A percentile compares a stretch with the other conserved stretches of the same genome.
Conservation (phyloP, 2,888 invertebrate genomes). For the Augiades crinisus region DNA sequence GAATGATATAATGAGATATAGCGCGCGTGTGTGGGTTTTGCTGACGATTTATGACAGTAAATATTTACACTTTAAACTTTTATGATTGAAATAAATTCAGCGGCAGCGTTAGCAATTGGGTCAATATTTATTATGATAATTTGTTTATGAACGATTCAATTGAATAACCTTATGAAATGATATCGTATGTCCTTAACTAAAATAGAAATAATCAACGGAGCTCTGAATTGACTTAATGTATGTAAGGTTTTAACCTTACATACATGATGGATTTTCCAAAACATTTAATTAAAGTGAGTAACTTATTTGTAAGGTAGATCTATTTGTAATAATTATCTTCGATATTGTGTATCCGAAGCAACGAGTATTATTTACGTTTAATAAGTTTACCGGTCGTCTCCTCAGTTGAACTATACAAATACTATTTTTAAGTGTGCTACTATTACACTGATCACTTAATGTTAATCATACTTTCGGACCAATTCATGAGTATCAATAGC, state of each 20-base stretch:
- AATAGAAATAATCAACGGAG: background rate
- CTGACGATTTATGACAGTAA: background rate
- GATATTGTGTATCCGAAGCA: no score
- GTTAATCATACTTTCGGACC: no score
- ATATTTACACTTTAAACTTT: slow-evolving; percentile 3
- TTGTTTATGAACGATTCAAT: background rate
- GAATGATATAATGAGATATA: no score
- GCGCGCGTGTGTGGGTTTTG: background rate
- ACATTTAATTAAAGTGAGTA: background rate
- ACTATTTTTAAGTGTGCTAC: no score
- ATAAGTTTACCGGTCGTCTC: no score
- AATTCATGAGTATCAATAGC: no score
- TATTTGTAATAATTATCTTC: no score
- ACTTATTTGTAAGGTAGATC: no score
- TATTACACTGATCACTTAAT: no score
- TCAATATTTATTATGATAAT: slow-evolving; percentile 7
- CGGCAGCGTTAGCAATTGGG: background rate
- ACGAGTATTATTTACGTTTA: no score
- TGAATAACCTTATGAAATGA: background rate
- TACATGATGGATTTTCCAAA: background rate
- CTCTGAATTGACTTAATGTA: background rate
- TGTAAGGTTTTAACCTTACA: background rate
- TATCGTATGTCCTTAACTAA: background rate
- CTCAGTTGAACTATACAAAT: no score
- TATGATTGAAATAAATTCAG: slow-evolving; percentile 1